Base-by-base conservation (phyloP, 2,113 vertebrate species). In the Suricata suricatta region DNA sequence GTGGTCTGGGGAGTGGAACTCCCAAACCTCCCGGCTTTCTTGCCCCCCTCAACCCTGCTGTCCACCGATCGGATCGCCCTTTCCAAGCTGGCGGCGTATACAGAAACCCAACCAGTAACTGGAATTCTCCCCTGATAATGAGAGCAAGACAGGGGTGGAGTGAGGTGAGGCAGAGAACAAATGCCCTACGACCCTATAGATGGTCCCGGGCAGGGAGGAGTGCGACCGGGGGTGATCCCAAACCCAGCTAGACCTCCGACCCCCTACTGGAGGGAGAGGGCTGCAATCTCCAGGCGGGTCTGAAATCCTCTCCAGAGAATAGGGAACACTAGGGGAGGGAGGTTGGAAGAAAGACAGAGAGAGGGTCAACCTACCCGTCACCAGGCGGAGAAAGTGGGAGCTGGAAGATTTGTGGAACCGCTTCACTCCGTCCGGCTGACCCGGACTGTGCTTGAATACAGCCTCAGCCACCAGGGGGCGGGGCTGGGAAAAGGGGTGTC, bases 11-110 rank as follows among this genome's bases (percentile, higher is more conserved):
- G 82, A 86, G 57, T 50, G 71, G n/a, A 27, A 52, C 44, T 29
- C 54, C 84, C 0, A 5, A 9, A 14, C 63, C 33, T 47, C 83
- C 47, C 14, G 3, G 15, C 69, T 54, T 91, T 60, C 69, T 57
- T 16, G 16, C 2, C 7, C 4, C 81, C 35, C 10, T 41, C 31
- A n/a, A 35, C 5, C 41, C 15, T 3, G 5, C 5, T 0, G 31
- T 63, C 44, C 66, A 15, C 19, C 25, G 80, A 86, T 5, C 11
- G 25, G 80, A 86, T 5, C 11, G 25, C 47, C 38, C 27, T 1
- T 29, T 79, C 41, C 54, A 74, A 19, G 41, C 74, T 15, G 72
- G 50, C 63, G 8, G 41, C 41, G 25, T 17, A 72, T 23, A 7
- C 0, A 15, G 41, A 91, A 50, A 68, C 69, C 88, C n/a, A 17